Percentiles rank a stretch among this genome's conserved stretches.
phyloP scores from a whole-genome alignment of 2,113 vertebrate genomes.

The Scophthalmus maximus region DNA sequence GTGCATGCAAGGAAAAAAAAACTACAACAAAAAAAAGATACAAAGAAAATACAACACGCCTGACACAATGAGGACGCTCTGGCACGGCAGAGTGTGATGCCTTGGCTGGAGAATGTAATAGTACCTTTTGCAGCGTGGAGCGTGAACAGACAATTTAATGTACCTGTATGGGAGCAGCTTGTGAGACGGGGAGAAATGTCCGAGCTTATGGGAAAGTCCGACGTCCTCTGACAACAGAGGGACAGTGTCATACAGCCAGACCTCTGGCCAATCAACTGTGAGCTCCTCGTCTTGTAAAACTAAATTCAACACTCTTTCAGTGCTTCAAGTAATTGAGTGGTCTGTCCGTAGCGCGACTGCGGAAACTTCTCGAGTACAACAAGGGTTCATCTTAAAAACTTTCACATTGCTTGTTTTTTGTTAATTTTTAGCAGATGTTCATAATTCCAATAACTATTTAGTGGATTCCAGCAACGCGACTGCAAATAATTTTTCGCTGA shows the following conservation, averaged over 20 bases:
- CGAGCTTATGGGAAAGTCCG: too few species aligned
- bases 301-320: not conserved
- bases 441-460: too few species aligned
- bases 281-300: not conserved
- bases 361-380: not conserved
- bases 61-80: not conserved
- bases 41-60: not conserved
- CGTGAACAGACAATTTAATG: not conserved
- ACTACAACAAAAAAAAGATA: too few species aligned
- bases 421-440: too few species aligned
- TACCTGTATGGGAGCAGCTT: constrained; percentile 9
- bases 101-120: not conserved
- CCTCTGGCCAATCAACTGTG: constrained; percentile 55
- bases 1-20: not conserved
- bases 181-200: not conserved
- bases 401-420: too few species aligned
- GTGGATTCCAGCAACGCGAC: too few species aligned
- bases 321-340: not conserved
- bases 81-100: not conserved
- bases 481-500: too few species aligned
- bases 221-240: not conserved
- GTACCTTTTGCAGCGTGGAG: not conserved
- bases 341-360: not conserved
- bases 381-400: not conserved
- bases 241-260: constrained; percentile 54